Base-by-base conservation (phyloP, 2,797 vertebrate genomes). In the Eremophila alpestris region DNA sequence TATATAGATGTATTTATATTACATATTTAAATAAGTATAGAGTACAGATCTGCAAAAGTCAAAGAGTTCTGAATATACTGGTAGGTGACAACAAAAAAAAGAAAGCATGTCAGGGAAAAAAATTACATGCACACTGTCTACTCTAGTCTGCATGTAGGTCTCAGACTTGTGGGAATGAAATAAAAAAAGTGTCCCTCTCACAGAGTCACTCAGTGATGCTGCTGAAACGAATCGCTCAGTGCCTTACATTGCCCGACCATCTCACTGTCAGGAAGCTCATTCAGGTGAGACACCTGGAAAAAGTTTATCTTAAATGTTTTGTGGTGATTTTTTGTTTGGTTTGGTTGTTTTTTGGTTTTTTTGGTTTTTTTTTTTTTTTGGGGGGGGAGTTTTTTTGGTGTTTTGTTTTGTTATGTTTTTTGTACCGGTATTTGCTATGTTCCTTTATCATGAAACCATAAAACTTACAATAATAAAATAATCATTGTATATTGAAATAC, bases 231-330 rank as follows among this genome's bases (percentile, higher is more conserved):
- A 98, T 49, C 91, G 94, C 71, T 97, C 95, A 1, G 62, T 98
- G 65, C 98, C 98, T 58, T 99, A 99, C 56, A 77, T 99, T 69
- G 99, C 99, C 49, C 98, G 98, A 91, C 99, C 99, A 30, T 96
- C 98, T 51, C 98, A 97, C 20, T 98, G 96, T 76, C 99, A 99
- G 93, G 76, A 76, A 34, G 94, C 94, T 85, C 99, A 99, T 96
- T 98, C 99, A 98, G 99, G 99, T 99, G 64, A 98, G 97, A 94
- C 51, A 49, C 68, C 69, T 86, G n/a, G n/a, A 56, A 96, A 94
- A 69, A 60, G 3, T 8, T 60, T 54, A 63, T 38, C 46, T 54
- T 81, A 82, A 77, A 81, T 48, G 5, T 87, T 90, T 71, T 38
- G 36, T 38, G 36, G 36, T 38, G 36, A 38, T 38, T 38, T 38